Conservation (phyloP, 1,140 invertebrate species). For the Psilanteris sp. region DNA sequence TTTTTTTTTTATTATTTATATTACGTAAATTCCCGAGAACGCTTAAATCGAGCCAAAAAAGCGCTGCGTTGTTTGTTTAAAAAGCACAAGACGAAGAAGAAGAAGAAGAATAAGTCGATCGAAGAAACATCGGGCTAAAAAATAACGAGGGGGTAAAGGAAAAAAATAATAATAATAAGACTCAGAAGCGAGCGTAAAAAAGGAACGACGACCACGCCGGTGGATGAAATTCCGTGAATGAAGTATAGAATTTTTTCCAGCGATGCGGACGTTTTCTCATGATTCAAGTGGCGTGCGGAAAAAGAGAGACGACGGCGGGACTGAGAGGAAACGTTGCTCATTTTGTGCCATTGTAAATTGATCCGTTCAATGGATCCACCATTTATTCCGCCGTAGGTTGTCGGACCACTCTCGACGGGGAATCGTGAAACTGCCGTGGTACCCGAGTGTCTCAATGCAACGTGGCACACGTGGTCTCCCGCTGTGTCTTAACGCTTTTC, state of each 20-base stretch:
- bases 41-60: constrained; percentile 13
- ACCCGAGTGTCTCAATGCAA: constrained; percentile 61
- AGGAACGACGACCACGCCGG: constrained; percentile 1
- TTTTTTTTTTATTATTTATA: too few species aligned
- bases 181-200: too few species aligned
- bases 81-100: too few species aligned
- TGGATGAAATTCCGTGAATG: constrained; percentile 40
- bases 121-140: too few species aligned
- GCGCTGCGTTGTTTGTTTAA: constrained; percentile 26
- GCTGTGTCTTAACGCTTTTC: constrained; percentile 65
- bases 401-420: constrained; percentile 59
- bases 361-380: constrained; percentile 64
- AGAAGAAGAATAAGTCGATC: too few species aligned
- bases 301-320: constrained; percentile 55
- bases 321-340: constrained; percentile 66
- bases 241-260: constrained; percentile 49
- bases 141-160: too few species aligned
- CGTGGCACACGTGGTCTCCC: constrained; percentile 59
- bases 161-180: too few species aligned
- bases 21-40: constrained; percentile 5
- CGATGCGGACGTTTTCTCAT: constrained; percentile 43
- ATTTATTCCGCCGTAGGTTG: constrained; percentile 58
- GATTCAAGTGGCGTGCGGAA: constrained; percentile 53
- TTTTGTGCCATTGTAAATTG: constrained; percentile 65
- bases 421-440: constrained; percentile 59